Conservation (phyloP, 2,113 vertebrate genomes). For the Pangasianodon gigas region DNA sequence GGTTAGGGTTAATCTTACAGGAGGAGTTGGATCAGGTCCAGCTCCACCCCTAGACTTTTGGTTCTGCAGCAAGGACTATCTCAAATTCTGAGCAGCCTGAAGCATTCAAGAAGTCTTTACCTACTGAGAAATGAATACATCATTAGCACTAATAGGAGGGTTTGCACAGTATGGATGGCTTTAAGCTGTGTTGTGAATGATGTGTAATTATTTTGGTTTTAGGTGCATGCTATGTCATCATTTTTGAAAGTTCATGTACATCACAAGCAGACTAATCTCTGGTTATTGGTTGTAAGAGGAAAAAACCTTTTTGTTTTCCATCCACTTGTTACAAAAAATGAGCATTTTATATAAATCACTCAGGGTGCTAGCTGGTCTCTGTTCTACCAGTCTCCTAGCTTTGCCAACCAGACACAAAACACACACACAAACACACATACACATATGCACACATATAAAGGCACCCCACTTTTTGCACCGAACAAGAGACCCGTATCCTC, state of each 20-base stretch:
- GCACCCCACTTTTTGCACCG: slow-evolving; percentile 67
- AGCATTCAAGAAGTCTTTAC: neutral
- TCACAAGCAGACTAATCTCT: neutral
- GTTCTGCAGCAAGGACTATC: neutral
- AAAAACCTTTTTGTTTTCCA: slow-evolving; percentile 18
- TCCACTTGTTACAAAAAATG: slow-evolving; percentile 35
- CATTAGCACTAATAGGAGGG: neutral
- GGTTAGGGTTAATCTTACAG: neutral
- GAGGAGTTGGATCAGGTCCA: neutral
- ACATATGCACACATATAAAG: neutral
- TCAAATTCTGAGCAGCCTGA: neutral
- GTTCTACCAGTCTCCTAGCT: slow-evolving; percentile 59
- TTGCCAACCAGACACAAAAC: slow-evolving; percentile 43
- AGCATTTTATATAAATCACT: slow-evolving; percentile 55
- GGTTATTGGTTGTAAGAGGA: slow-evolving; percentile 1
- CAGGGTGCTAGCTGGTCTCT: slow-evolving; percentile 76
- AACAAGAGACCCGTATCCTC: slow-evolving; percentile 74
- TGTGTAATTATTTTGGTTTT: neutral
- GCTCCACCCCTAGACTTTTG: neutral
- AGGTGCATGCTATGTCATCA: slow-evolving; percentile 1
- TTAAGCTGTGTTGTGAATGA: neutral
- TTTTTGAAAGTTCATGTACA: neutral
- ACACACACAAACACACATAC: slow-evolving; percentile 8
- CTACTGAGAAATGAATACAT: neutral
- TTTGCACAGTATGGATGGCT: neutral